A percentile compares a stretch with the other conserved stretches of the same genome.
Conservation (phyloP, 2,888 invertebrate genomes). For the Lasioglossum leucozonium region DNA sequence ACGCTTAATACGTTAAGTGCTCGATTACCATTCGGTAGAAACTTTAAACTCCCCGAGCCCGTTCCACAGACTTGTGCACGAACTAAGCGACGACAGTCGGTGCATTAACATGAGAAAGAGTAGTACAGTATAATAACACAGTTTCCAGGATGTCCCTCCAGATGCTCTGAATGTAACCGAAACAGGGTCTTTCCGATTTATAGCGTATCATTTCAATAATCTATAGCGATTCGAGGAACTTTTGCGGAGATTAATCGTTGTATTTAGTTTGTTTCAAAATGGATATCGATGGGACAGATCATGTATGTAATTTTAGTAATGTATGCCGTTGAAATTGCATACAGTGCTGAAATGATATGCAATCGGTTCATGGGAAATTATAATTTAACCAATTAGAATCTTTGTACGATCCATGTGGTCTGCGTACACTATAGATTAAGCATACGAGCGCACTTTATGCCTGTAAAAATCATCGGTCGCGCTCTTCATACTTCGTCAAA, state of each 20-base stretch:
- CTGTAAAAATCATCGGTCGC: neutral
- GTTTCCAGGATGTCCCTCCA: neutral
- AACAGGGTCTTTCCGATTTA: neutral
- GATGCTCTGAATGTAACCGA: neutral
- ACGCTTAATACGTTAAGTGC: constrained; percentile 8
- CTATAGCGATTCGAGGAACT: neutral
- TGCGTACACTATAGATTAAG: no score
- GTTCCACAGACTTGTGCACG: neutral
- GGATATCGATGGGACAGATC: neutral
- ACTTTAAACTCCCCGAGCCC: neutral
- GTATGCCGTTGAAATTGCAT: neutral
- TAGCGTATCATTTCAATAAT: neutral
- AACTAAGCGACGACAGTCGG: neutral
- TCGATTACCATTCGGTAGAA: neutral
- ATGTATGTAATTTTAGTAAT: neutral
- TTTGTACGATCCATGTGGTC: neutral
- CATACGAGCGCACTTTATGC: neutral
- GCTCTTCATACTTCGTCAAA: neutral
- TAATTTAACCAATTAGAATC: neutral
- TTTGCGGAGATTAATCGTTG: neutral
- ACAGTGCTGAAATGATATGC: neutral
- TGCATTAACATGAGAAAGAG: neutral
- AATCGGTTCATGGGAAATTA: neutral
- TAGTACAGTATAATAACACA: neutral
- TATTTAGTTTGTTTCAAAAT: neutral